Conservation (phyloP, 2,888 invertebrate genomes). For the Dilophus febrilis region DNA sequence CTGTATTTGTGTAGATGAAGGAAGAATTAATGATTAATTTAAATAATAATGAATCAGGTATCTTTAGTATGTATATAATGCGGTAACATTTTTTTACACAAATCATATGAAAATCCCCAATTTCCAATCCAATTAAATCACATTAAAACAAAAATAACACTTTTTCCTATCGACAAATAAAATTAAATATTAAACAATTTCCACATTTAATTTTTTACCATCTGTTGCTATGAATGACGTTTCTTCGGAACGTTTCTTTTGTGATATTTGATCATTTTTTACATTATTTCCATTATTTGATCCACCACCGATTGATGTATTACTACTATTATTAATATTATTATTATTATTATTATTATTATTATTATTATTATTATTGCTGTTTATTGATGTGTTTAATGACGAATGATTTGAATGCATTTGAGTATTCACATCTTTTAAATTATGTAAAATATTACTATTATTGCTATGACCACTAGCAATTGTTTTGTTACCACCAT, state of each 20-base stretch:
- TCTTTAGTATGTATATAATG: too few relatives aligned
- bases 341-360: too few relatives aligned
- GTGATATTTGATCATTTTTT: conserved; percentile 2
- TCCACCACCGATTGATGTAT: too few relatives aligned
- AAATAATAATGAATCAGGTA: too few relatives aligned
- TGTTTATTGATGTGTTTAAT: conserved; percentile 21
- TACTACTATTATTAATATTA: conserved; percentile 15
- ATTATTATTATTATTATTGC: conserved; percentile 9
- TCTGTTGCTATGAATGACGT: conserved; percentile 63
- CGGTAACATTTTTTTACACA: too few relatives aligned
- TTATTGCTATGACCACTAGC: conserved; percentile 9
- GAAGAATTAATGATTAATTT: too few relatives aligned
- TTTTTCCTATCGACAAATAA: neutral
- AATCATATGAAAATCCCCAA: too few relatives aligned
- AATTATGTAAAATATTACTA: conserved; percentile 5
- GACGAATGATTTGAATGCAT: conserved; percentile 29
- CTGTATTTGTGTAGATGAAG: too few relatives aligned
- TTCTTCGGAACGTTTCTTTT: conserved; percentile 43
- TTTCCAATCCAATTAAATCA: too few relatives aligned
- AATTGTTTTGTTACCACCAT: conserved; percentile 13
- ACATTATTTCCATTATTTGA: too few relatives aligned
- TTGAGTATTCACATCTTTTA: conserved; percentile 19
- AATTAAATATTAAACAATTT: conserved; percentile 31
- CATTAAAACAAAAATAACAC: too few relatives aligned
- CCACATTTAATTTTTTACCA: conserved; percentile 31